phyloP scores from a whole-genome alignment of 2,113 vertebrate species.

The Tor tambroides region DNA sequence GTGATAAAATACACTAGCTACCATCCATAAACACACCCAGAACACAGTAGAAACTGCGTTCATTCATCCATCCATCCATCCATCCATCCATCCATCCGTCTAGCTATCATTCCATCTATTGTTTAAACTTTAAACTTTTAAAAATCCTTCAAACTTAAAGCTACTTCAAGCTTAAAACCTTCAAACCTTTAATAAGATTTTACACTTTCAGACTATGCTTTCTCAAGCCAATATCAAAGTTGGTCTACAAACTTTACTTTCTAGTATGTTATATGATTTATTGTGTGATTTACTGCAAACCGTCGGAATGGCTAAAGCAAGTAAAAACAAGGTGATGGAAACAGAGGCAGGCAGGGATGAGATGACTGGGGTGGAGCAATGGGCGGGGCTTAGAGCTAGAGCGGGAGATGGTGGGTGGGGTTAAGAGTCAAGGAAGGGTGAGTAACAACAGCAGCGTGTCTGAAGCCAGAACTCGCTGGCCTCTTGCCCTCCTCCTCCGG shows the following conservation, averaged over 20 bases:
- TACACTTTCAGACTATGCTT: background rate
- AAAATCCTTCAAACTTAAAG: background rate
- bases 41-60: background rate
- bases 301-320: background rate
- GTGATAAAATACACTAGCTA: background rate
- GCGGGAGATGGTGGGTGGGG: background rate
- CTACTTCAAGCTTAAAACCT: background rate
- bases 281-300: background rate
- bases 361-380: background rate
- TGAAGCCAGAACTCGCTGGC: slow-evolving; percentile 17
- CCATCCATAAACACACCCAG: background rate
- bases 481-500: slow-evolving; percentile 31
- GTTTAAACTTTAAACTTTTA: background rate
- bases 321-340: background rate
- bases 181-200: background rate
- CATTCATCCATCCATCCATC: no score
- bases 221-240: background rate
- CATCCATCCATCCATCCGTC: no score
- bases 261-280: background rate
- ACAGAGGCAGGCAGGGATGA: background rate
- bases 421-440: background rate
- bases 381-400: background rate
- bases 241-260: background rate
- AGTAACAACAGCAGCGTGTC: background rate
- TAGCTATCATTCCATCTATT: no score